Evolutionary conservation across 1,140 invertebrate species (phyloP).

Genomic region (Pogonus chalceus): DNA sequence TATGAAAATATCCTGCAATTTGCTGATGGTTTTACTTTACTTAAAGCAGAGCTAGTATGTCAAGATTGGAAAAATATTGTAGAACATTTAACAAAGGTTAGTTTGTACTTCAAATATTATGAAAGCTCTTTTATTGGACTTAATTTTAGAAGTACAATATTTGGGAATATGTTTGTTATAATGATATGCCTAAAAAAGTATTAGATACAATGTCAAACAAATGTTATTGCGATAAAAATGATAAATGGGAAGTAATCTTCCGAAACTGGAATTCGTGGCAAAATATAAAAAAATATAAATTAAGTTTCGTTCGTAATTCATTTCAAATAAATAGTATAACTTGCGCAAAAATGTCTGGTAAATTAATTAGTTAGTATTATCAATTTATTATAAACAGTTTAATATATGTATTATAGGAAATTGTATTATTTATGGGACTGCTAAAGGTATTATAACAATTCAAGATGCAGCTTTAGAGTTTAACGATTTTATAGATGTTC

Average conservation of each 20-base stretch:
- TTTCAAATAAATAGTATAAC: slow-evolving; percentile 25
- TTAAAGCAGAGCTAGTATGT: slow-evolving; percentile 21
- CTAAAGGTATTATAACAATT: slow-evolving; percentile 27
- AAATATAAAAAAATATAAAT: slow-evolving; percentile 17
- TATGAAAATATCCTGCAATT: slow-evolving; percentile 26
- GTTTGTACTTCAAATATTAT: slow-evolving; percentile 8
- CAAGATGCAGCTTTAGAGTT: too few relatives aligned
- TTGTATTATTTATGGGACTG: slow-evolving; percentile 27
- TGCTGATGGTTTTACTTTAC: slow-evolving; percentile 28
- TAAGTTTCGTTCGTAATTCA: slow-evolving; percentile 21
- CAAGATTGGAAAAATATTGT: slow-evolving; percentile 20
- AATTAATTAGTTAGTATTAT: too few relatives aligned
- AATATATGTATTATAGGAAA: slow-evolving; percentile 16
- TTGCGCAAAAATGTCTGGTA: slow-evolving; percentile 27
- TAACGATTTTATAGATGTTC: too few relatives aligned
- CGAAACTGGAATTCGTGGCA: slow-evolving; percentile 27
- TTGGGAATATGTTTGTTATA: slow-evolving; percentile 27
- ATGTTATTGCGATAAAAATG: slow-evolving; percentile 16
- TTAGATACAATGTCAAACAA: slow-evolving; percentile 25
- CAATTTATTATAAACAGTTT: not conserved
- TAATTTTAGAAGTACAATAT: slow-evolving; percentile 24
- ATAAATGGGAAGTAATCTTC: slow-evolving; percentile 26
- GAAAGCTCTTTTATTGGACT: too few relatives aligned
- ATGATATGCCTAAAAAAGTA: slow-evolving; percentile 27
- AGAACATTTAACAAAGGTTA: slow-evolving; percentile 25